phyloP scores from a whole-genome alignment of 1,140 invertebrate genomes.

The Hydropsyche tenuis region DNA sequence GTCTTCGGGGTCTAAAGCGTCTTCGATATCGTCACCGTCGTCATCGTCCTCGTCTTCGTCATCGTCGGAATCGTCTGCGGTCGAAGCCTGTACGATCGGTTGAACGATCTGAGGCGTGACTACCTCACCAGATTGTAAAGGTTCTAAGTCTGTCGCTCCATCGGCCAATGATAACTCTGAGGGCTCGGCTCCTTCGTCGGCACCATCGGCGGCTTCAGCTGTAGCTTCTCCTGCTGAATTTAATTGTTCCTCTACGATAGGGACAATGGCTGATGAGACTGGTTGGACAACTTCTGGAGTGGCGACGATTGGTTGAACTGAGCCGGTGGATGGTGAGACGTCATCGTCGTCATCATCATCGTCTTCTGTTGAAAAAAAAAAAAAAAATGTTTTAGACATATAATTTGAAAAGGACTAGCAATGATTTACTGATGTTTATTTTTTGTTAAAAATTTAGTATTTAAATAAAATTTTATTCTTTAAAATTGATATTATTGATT shows the following conservation, averaged over 20 bases:
- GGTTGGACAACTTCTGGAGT: slow-evolving; percentile 55
- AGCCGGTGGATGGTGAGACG: slow-evolving; percentile 56
- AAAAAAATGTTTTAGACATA: too few relatives aligned
- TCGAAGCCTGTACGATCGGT: slow-evolving; percentile 48
- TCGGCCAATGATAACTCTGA: slow-evolving; percentile 39
- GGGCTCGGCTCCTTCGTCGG: slow-evolving; percentile 57
- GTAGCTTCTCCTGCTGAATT: slow-evolving; percentile 63
- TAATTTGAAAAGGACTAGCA: slow-evolving; percentile 49
- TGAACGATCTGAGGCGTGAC: slow-evolving; percentile 51
- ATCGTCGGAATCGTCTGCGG: slow-evolving; percentile 59
- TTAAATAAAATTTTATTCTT: slow-evolving; percentile 12
- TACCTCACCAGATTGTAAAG: slow-evolving; percentile 54
- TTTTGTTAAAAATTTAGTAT: not conserved
- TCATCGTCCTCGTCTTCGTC: slow-evolving; percentile 67
- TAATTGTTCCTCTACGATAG: slow-evolving; percentile 57
- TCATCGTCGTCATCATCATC: slow-evolving; percentile 77
- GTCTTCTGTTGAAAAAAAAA: slow-evolving; percentile 62
- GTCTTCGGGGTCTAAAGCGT: slow-evolving; percentile 66
- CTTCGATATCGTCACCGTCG: slow-evolving; percentile 67
- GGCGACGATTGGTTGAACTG: slow-evolving; percentile 59
- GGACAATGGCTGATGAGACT: slow-evolving; percentile 50
- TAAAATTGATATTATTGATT: too few relatives aligned
- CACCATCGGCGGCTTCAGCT: slow-evolving; percentile 58
- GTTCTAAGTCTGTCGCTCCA: slow-evolving; percentile 52
- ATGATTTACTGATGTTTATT: not conserved